Evolutionary conservation across 2,797 vertebrate genomes (phyloP).

Genomic region (Hipposideros larvatus): DNA sequence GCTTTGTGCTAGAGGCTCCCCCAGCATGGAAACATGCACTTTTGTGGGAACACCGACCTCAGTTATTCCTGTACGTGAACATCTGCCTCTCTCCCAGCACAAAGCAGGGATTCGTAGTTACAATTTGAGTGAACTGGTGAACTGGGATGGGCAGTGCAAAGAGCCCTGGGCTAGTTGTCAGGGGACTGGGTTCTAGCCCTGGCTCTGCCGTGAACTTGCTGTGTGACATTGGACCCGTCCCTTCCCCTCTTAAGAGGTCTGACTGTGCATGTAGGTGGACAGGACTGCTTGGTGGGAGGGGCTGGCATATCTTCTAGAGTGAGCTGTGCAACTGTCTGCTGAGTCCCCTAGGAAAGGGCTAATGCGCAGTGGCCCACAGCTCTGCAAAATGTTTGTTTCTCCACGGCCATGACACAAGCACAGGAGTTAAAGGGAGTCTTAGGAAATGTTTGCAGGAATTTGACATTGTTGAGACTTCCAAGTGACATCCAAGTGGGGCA

Average conservation of each 20-base stretch:
- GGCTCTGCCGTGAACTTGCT: background rate
- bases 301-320: background rate
- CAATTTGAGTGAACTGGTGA: background rate
- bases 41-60: background rate
- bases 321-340: background rate
- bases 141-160: background rate
- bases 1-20: background rate
- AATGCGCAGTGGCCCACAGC: background rate
- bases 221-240: background rate
- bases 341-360: background rate
- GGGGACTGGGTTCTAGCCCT: background rate
- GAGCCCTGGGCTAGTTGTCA: background rate
- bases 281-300: too few species aligned
- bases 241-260: background rate
- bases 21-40: fast-evolving
- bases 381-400: background rate
- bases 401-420: background rate
- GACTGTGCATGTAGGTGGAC: background rate
- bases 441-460: background rate
- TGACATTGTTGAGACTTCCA: background rate
- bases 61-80: background rate
- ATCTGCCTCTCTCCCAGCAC: background rate
- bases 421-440: background rate
- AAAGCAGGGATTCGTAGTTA: background rate
- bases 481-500: background rate